Base-by-base conservation (phyloP, 2,888 invertebrate genomes). In the Aromia moschata region DNA sequence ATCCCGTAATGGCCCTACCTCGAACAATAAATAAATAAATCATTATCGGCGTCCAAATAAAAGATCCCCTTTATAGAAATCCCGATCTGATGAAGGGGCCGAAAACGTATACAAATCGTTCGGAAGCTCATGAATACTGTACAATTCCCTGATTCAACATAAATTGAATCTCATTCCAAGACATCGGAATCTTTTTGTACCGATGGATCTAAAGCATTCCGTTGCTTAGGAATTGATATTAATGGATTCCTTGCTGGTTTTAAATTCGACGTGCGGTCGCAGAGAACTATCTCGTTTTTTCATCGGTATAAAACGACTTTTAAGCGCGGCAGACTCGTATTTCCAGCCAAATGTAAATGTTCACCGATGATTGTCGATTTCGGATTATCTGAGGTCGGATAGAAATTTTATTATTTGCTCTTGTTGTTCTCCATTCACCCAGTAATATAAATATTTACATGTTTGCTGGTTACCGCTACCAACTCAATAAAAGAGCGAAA, bases 61-160 rank as follows among this genome's bases (percentile, higher is more conserved):
- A 46, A 46, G 31, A 38, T 15, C 40, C 44, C 54, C 40, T 46
- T 45, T 14, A 16, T 25, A 45, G 45, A 56, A 52, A 56, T 47
- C 30, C 33, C 10, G 56, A 60, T 52, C 47, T 46, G 55, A 59
- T 55, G 51, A 51, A 60, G 38, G 51, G 41, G 17, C 51, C 38
- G 55, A 52, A 59, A 56, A 47, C 55, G 56, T 52, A 67, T 67
- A 63, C 65, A 69, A 60, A 57, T 60, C 65, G 60, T 45, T 52
- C 30, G 55, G 58, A 53, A 58, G 60, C 58, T 65, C 65, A 60
- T 62, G 65, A 65, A 65, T 62, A 60, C 58, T 56, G 55, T 58
- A 49, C 38, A 49, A 49, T 38, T 38, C 49, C 38, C 49, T 49
- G 38, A 49, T 49, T 49, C 49, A 38, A 49, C 38, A 49, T 38